A percentile compares a stretch with the other conserved stretches of the same genome.
phyloP scores from a whole-genome alignment of 2,797 vertebrate species.

The Rachycentron canadum region DNA sequence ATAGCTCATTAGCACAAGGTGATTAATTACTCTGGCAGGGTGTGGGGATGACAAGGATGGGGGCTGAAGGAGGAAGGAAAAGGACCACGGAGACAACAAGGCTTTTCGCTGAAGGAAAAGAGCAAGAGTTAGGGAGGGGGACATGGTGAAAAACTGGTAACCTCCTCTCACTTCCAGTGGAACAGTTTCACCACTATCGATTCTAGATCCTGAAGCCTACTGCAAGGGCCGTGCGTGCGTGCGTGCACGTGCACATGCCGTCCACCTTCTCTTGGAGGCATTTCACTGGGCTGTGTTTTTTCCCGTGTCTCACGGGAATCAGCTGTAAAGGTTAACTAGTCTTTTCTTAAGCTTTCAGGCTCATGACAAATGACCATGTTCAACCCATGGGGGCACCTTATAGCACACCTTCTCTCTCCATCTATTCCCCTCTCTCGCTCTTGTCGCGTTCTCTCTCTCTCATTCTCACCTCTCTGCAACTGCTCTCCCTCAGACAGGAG shows the following conservation, averaged over 20 bases:
- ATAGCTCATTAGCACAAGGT: conserved; percentile 84
- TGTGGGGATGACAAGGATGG: conserved; percentile 69
- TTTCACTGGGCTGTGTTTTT: conserved; percentile 78
- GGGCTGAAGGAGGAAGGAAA: conserved; percentile 42
- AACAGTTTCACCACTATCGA: conserved; percentile 66
- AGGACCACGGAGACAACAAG: conserved; percentile 68
- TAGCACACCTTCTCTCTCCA: conserved; percentile 74
- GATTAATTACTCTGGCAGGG: conserved; percentile 82
- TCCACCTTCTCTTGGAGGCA: conserved; percentile 67
- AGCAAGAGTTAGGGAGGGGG: conserved; percentile 21
- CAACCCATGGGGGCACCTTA: conserved; percentile 81
- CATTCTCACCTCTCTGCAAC: conserved; percentile 24
- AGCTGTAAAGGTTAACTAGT: conserved; percentile 89
- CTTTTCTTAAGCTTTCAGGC: conserved; percentile 90
- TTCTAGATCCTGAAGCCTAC: conserved; percentile 43
- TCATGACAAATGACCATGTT: conserved; percentile 88
- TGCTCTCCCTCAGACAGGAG: conserved; percentile 45
- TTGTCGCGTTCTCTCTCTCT: conserved; percentile 21
- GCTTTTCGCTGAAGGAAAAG: conserved; percentile 49
- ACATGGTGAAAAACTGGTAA: conserved; percentile 42
- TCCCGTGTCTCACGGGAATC: conserved; percentile 77
- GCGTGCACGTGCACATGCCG: not conserved
- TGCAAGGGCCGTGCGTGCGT: conserved; percentile 20
- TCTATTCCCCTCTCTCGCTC: conserved; percentile 47
- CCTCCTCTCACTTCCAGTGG: conserved; percentile 46